Evolutionary conservation across 2,797 vertebrate genomes (phyloP), one percentile per base, ranked within the genome.

Genomic region (Chiroxiphia lanceolata): DNA sequence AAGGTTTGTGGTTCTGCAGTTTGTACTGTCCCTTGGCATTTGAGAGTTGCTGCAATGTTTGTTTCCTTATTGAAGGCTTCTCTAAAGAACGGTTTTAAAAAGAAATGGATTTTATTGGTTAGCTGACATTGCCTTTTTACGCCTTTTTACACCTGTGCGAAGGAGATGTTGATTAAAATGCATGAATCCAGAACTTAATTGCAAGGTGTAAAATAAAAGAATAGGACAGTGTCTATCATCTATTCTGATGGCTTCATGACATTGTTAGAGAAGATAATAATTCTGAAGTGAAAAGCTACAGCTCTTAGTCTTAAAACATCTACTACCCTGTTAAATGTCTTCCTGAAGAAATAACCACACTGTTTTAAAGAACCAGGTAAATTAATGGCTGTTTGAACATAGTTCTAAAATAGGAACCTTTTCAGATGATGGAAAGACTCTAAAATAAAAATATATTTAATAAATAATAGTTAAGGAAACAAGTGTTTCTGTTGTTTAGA

Each of bases 1-100:
- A 33, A 29, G 26, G 5, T 8, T 7, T 36, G 13, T 40, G 6
- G 13, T 13, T 57, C 29, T 11, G 7, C 6, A 5, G 1, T 29
- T 69, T 53, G 57, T 10, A 1, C 4, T 13, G 6, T 50, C 6
- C 38, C 13, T 45, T 54, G 34, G 17, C 1, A 1, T 63, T n/a
- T n/a, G n/a, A 54, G 26, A 20, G 20, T 5, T 42, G 33, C 18
- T 87, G 38, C 4, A 4, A 0, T 9, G 19, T 27, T 83, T 65
- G 10, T 69, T 80, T 91, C 6, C 5, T 12, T 26, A 8, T 3
- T 77, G 33, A 12, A 33, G 50, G 6, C 6, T 38, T 71, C 42
- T 75, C 33, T 47, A 3, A 34, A 33, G n/a, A 68, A 0, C 13
- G 48, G 8, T 26, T 76, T 47, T 53, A 63, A 29, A 40, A 65